Percentiles rank a stretch among this genome's conserved stretches.
phyloP scores from a whole-genome alignment of 2,888 invertebrate species.

The Biston stratarius region DNA sequence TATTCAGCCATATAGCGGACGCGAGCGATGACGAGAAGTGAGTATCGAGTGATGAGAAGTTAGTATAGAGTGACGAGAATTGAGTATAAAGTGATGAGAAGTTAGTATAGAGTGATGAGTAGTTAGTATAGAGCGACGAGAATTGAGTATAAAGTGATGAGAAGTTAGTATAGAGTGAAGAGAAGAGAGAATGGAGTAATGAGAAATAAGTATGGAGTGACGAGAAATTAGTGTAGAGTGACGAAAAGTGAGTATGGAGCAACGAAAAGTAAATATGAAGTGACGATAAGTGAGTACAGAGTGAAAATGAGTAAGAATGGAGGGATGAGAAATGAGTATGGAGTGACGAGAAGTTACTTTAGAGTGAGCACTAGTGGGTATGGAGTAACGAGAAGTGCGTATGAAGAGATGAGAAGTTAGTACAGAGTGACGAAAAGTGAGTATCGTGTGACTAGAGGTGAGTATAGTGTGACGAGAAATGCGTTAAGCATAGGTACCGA shows the following conservation, averaged over 20 bases:
- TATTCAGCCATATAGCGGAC: conserved; percentile 98
- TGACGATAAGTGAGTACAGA: not conserved
- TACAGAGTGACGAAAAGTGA: not conserved
- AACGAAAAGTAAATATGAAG: not conserved
- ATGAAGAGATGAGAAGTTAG: not conserved
- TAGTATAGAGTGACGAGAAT: not conserved
- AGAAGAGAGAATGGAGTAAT: no score
- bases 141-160: not conserved
- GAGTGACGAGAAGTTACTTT: no score
- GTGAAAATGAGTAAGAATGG: no score
- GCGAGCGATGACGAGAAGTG: conserved; percentile 96
- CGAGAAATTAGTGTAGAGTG: not conserved
- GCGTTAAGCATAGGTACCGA: no score
- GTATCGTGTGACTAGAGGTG: no score
- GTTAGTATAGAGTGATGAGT: not conserved
- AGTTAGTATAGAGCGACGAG: not conserved
- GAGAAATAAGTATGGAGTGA: conserved; percentile 89
- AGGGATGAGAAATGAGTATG: not conserved
- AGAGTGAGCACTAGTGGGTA: no score
- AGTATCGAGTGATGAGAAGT: conserved; percentile 52
- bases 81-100: not conserved
- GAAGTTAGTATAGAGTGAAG: not conserved
- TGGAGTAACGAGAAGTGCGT: conserved; percentile 95
- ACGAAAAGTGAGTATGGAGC: not conserved
- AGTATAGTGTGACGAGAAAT: not conserved